Base-by-base conservation (phyloP, 2,113 vertebrate species). In the Ammodytes dubius region DNA sequence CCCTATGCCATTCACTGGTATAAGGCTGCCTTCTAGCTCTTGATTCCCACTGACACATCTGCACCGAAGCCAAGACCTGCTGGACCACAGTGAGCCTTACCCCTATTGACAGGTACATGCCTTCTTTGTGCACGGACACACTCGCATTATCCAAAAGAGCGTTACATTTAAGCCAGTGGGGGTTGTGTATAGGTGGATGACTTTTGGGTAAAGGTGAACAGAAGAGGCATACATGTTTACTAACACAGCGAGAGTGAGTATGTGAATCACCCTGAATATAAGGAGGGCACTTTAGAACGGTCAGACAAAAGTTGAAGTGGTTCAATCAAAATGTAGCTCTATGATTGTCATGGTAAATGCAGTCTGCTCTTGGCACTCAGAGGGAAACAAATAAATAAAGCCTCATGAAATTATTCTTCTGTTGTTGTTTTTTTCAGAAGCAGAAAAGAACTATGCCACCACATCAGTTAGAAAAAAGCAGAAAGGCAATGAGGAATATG, bases 151-250 rank as follows among this genome's bases (percentile, higher is more conserved):
- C 73, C 70, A 81, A 58, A 69, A 85, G 49, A 58, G 2, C 7
- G 59, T 82, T 74, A 56, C 47, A 86, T 90, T 65, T 17, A 42
- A 74, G 72, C 75, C 53, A 19, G 71, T 37, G 54, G 15, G 27
- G n/a, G 77, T 87, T 87, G 65, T 77, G 59, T 68, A 42, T 27
- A 69, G 74, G 82, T 83, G 60, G 75, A 52, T 45, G 67, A 61
- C 45, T 81, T 52, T 74, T 83, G 76, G 71, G 64, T 40, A 88
- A 88, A 92, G 91, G 84, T 92, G 85, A 86, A 58, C 69, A 47
- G 65, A 86, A 61, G 70, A 82, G 73, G 78, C 9, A 64, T 57
- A 45, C 59, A 66, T 75, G 74, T 59, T 49, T 42, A 45, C 14
- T 53, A 19, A 35, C 46, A 54, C 19, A 14, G 72, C 69, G 52